These are phyloP conservation scores for Athetis lepigone DNA, from an alignment of 2,888 invertebrate species.

Conservation along the genomic window DNA sequence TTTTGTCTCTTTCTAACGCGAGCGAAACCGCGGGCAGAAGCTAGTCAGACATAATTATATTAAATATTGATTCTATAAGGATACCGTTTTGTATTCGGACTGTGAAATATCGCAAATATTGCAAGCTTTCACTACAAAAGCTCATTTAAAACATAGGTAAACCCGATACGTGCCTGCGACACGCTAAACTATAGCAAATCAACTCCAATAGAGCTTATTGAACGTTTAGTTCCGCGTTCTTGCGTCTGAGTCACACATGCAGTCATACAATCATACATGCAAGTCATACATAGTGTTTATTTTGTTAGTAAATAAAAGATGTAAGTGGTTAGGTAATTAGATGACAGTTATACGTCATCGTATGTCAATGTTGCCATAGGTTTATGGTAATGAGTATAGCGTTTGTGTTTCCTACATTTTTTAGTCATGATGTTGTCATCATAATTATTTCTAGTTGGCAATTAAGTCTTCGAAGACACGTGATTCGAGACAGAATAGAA, in stretches of 20 bases:
- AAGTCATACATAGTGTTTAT: slow-evolving; percentile 24
- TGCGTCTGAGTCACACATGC: slow-evolving; percentile 57
- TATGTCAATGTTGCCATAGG: slow-evolving; percentile 8
- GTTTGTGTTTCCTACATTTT: slow-evolving; percentile 14
- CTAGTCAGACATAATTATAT: too few relatives aligned
- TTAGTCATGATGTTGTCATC: slow-evolving; percentile 6
- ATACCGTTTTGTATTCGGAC: too few relatives aligned
- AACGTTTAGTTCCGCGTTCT: slow-evolving; percentile 71
- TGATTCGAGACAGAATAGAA: too few relatives aligned
- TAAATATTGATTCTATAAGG: too few relatives aligned
- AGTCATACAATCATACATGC: slow-evolving; percentile 25
- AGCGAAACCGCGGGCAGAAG: too few relatives aligned
- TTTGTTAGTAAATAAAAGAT: slow-evolving; percentile 9
- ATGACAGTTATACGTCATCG: slow-evolving; percentile 14
- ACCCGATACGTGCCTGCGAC: slow-evolving; percentile 29
- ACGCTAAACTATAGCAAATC: slow-evolving; percentile 63
- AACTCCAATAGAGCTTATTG: slow-evolving; percentile 68
- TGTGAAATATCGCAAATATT: neutral
- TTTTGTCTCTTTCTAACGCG: too few relatives aligned
- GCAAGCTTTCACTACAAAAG: neutral
- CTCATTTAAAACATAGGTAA: slow-evolving; percentile 6
- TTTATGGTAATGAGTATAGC: neutral
- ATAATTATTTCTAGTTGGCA: too few relatives aligned
- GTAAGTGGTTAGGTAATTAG: slow-evolving; percentile 16
- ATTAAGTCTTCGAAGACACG: too few relatives aligned